Conservation (phyloP, 1,140 invertebrate species). For the Drosophila ercepeae region DNA sequence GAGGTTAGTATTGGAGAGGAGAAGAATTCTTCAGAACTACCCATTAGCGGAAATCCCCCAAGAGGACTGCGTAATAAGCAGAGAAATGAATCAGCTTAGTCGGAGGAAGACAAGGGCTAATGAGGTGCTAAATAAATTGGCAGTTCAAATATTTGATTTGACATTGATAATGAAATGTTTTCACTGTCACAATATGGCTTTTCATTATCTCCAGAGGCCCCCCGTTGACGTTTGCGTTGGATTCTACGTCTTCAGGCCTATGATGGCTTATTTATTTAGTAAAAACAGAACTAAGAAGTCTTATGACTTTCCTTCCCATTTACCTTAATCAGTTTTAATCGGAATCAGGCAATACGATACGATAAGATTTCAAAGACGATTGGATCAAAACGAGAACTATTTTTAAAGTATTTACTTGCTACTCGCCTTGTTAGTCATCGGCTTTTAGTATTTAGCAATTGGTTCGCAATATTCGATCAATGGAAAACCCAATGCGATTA, state of each 20-base stretch:
- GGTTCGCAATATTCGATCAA: too few relatives aligned
- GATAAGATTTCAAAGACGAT: slow-evolving; percentile 19
- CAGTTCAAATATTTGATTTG: slow-evolving; percentile 31
- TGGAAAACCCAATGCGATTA: background rate
- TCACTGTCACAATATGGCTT: slow-evolving; percentile 8
- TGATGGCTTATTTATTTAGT: too few relatives aligned
- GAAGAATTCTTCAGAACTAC: background rate
- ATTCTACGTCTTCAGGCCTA: background rate
- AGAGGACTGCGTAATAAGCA: background rate
- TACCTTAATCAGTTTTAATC: slow-evolving; percentile 22
- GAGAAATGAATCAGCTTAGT: slow-evolving; percentile 9
- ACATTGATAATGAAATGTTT: slow-evolving; percentile 14
- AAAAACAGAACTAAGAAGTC: background rate
- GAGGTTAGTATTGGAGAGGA: background rate
- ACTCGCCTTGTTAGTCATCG: background rate
- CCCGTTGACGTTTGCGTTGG: background rate
- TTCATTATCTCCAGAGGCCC: slow-evolving; percentile 19
- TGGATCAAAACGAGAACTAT: background rate
- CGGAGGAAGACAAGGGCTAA: background rate
- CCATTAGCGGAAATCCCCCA: background rate
- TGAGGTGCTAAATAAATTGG: slow-evolving; percentile 15
- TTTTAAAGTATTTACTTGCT: background rate
- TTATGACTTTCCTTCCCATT: background rate
- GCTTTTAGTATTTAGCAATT: background rate
- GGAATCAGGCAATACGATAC: background rate